Conservation (phyloP, 1,140 invertebrate genomes). For the Drosophila fuyamai region DNA sequence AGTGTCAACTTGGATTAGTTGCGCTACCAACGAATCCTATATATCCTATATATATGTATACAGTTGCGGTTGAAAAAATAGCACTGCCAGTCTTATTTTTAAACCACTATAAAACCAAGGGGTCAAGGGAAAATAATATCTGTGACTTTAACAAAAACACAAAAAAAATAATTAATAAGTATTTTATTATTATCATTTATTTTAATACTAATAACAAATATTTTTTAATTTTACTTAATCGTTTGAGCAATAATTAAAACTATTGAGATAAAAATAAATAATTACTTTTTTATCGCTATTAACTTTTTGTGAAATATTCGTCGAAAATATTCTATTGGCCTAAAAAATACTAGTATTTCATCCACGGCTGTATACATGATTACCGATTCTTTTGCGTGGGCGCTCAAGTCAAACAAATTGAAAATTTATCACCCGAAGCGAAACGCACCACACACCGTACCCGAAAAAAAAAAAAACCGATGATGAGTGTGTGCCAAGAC, state of each 20-base stretch:
- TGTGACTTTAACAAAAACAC: too few species aligned
- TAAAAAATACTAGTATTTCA: neutral
- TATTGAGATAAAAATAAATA: too few species aligned
- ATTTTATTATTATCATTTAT: too few species aligned
- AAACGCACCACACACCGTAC: slow-evolving; percentile 18
- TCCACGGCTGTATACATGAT: neutral
- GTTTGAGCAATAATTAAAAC: too few species aligned
- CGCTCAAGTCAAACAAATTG: slow-evolving; percentile 80
- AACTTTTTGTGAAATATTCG: too few species aligned
- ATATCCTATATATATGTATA: neutral
- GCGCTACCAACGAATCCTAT: slow-evolving; percentile 59
- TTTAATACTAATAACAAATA: too few species aligned
- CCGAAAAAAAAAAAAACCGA: slow-evolving; percentile 18
- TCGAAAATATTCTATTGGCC: too few species aligned
- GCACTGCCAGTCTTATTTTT: neutral
- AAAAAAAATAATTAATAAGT: too few species aligned
- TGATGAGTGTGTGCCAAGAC: slow-evolving; percentile 70
- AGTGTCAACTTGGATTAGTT: slow-evolving; percentile 70
- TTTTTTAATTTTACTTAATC: too few species aligned
- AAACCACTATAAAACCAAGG: too few species aligned
- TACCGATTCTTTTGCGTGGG: slow-evolving; percentile 35
- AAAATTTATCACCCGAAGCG: slow-evolving; percentile 75
- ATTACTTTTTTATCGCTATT: too few species aligned
- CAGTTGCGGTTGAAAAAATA: neutral
- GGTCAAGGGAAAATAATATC: too few species aligned